Evolutionary conservation across 1,140 invertebrate genomes (phyloP).

Genomic region (Lucilia sericata): DNA sequence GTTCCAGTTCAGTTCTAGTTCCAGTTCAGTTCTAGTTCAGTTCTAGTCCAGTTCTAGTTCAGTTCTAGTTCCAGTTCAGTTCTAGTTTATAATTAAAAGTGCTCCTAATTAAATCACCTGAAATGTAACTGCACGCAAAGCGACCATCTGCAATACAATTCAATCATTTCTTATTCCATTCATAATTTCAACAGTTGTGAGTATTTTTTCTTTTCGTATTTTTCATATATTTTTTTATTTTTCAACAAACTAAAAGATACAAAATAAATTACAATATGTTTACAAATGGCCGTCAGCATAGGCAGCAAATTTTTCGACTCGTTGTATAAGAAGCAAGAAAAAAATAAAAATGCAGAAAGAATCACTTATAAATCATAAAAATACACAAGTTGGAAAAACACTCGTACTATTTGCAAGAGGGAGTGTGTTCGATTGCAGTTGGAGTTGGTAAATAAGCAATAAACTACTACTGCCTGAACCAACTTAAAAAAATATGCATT

Average conservation of each 20-base stretch:
- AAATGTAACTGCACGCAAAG: not conserved
- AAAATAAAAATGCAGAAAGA: not conserved
- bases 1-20: no score
- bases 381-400: not conserved
- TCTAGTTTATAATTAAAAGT: not conserved
- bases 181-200: constrained; percentile 37
- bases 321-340: not conserved
- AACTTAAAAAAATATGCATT: not conserved
- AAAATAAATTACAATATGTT: constrained; percentile 41
- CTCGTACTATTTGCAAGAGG: not conserved
- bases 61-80: no score
- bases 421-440: not conserved
- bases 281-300: constrained; percentile 32
- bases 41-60: not conserved
- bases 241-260: constrained; percentile 38
- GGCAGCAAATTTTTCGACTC: not conserved
- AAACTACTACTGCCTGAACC: not conserved
- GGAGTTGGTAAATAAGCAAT: not conserved
- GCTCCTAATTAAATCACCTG: not conserved
- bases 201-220: not conserved
- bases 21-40: not conserved
- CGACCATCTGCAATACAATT: constrained; percentile 38
- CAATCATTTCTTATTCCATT: constrained; percentile 42
- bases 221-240: not conserved
- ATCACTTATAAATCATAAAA: constrained; percentile 21